A percentile compares a stretch with the other conserved stretches of the same genome.
Evolutionary conservation across 1,140 invertebrate species (phyloP).

Genomic region (Pentalonia nigronervosa): DNA sequence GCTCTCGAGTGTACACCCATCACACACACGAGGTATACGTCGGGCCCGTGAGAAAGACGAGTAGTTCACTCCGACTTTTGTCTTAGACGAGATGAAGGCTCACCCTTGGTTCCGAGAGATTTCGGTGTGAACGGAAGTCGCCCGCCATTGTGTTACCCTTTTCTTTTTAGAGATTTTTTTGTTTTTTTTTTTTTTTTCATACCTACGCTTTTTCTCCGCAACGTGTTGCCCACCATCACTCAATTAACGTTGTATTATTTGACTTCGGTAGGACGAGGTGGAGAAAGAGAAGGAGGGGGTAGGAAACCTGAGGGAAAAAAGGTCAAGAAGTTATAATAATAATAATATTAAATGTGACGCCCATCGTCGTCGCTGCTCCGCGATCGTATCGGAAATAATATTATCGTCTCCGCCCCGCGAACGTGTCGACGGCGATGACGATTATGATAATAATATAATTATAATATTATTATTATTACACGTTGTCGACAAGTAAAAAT

Average conservation of each 20-base stretch:
- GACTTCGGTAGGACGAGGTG: not conserved
- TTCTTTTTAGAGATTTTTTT: not conserved
- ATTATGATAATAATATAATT: not conserved
- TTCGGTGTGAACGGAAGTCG: conserved; percentile 57
- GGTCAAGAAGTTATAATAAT: conserved; percentile 39
- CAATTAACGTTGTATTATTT: conserved; percentile 56
- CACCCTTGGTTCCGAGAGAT: conserved; percentile 47
- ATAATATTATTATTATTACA: not conserved
- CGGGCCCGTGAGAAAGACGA: conserved; percentile 48
- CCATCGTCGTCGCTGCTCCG: not conserved
- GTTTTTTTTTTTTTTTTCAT: conserved; percentile 36
- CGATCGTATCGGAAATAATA: conserved; percentile 33
- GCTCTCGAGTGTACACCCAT: not conserved
- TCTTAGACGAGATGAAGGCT: conserved; percentile 49
- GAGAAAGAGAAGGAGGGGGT: too few species aligned
- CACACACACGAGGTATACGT: not conserved
- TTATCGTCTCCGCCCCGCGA: conserved; percentile 31
- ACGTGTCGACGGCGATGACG: not conserved
- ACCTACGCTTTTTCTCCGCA: not conserved
- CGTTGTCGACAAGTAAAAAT: not conserved
- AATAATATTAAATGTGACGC: not conserved
- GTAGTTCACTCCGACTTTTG: conserved; percentile 45
- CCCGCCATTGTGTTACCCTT: conserved; percentile 53
- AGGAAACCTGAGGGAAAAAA: not conserved
- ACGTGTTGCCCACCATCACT: conserved; percentile 10